Base-by-base conservation (phyloP, 2,797 vertebrate genomes). In the Pseudotriccus pelzelni region DNA sequence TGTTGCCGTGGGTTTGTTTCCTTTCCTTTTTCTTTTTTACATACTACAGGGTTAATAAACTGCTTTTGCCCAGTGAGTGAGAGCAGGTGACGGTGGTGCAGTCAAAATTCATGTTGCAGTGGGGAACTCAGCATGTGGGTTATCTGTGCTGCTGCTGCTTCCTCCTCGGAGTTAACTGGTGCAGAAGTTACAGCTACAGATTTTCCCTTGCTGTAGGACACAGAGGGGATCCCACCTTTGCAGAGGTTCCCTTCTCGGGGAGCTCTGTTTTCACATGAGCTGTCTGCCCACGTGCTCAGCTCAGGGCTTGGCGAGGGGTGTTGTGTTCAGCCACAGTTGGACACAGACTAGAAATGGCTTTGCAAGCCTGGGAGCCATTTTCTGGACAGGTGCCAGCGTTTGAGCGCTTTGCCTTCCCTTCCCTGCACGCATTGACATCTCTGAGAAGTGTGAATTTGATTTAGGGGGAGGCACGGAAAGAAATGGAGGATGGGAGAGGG, bases 381-480 rank as follows among this genome's bases (percentile, higher is more conserved):
- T 28, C 52, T 10, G 69, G 77, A 46, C 62, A 63, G 84, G 23
- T 66, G 60, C 67, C 52, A 47, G 62, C 0, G 2, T 85, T 46
- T 53, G 63, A 39, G 76, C 81, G 52, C 55, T 56, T 62, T 74
- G 49, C 50, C 46, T 56, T 82, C n/a, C 60, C 58, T 87, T 76
- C 22, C 34, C 52, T 22, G 55, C 25, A 17, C 21, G 12, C 25
- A 21, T 7, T n/a, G 34, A 5, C 59, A 34, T 67, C 59, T 62
- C 66, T 56, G 68, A 87, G 82, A 34, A 46, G 49, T 0, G 11
- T 30, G 75, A 34, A 28, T 89, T 88, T 87, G 76, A 82, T 89
- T 62, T 79, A 44, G n/a, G 66, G 43, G 82, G 89, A 73, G 85
- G 90, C 37, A 46, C 32, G 60, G 89, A 80, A 86, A 91, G 80